Base-by-base conservation (phyloP, 2,113 vertebrate genomes). In the Canis aureus region DNA sequence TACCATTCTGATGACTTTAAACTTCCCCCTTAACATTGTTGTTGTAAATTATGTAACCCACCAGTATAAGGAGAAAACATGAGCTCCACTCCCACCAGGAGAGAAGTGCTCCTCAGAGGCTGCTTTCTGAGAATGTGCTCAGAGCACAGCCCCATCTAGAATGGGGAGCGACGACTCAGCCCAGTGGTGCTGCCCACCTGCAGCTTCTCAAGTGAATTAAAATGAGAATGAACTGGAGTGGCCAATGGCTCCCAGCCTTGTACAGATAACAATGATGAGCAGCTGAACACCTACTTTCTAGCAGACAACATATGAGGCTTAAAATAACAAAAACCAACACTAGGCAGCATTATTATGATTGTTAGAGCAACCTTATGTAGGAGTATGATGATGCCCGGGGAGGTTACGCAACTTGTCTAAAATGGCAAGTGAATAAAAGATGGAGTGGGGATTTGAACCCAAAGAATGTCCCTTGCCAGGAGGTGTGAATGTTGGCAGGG, bases 101-200 rank as follows among this genome's bases (percentile, higher is more conserved):
- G 25, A 55, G 0, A 19, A 19, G 8, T 27, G 7, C 27, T 17
- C 38, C 66, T n/a, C 2, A 1, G 66, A 17, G 60, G 35, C 35
- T 69, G 78, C 57, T 43, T 67, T 67, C 38, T 59, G 76, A 49
- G 64, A 29, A 55, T 32, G 60, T 17, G 22, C 43, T 73, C 11
- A 10, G 71, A 84, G 23, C 0, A 3, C 16, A 12, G 0, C 11
- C 59, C 43, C 76, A 4, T 27, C 3, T 0, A 0, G 43, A n/a
- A 19, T 0, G 3, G 69, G 22, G 55, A 88, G 49, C 2, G 0
- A 0, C n/a, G 69, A 71, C 15, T 66, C 25, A 15, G 17, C 29
- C 25, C 11, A 3, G 11, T 0, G 22, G 35, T 19, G 53, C 49
- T 69, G 29, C 38, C 89, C 57, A 8, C 80, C 78, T 57, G 7